phyloP scores from a whole-genome alignment of 2,888 invertebrate genomes.

The Eurytoma adleriae region DNA sequence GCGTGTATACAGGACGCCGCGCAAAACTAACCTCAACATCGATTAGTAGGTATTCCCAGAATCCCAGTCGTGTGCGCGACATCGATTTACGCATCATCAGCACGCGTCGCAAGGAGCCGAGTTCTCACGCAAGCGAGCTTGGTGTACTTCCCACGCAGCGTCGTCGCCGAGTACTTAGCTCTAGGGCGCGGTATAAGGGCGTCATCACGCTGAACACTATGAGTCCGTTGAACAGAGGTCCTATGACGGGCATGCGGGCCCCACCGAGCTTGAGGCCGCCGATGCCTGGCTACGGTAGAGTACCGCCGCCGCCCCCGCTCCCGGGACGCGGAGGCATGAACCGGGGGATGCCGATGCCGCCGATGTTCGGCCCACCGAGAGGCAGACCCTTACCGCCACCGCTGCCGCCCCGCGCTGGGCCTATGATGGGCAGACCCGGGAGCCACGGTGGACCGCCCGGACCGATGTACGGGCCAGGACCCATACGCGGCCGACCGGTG shows the following conservation, averaged over 20 bases:
- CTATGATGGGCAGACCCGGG: constrained; percentile 54
- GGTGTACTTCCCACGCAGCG: no score
- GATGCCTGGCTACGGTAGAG: constrained; percentile 62
- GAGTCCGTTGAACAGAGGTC: constrained; percentile 71
- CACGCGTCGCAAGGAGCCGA: no score
- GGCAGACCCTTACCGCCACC: constrained; percentile 59
- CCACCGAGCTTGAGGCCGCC: constrained; percentile 66
- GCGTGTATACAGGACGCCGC: not conserved
- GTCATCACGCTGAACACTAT: constrained; percentile 55
- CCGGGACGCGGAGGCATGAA: constrained; percentile 49
- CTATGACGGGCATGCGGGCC: constrained; percentile 66
- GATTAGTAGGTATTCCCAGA: not conserved
- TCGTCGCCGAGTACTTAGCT: no score
- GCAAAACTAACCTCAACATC: constrained; percentile 19
- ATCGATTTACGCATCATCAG: no score
- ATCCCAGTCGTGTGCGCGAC: not conserved
- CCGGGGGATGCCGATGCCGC: constrained; percentile 50
- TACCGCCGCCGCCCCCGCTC: constrained; percentile 60
- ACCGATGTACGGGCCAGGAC: constrained; percentile 22
- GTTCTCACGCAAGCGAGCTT: no score
- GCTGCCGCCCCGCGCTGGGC: constrained; percentile 60
- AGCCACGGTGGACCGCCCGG: constrained; percentile 5
- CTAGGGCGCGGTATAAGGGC: no score
- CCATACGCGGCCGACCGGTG: not conserved
- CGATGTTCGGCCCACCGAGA: constrained; percentile 62